phyloP scores from a whole-genome alignment of 2,888 invertebrate genomes.

The Xylocampa areola region DNA sequence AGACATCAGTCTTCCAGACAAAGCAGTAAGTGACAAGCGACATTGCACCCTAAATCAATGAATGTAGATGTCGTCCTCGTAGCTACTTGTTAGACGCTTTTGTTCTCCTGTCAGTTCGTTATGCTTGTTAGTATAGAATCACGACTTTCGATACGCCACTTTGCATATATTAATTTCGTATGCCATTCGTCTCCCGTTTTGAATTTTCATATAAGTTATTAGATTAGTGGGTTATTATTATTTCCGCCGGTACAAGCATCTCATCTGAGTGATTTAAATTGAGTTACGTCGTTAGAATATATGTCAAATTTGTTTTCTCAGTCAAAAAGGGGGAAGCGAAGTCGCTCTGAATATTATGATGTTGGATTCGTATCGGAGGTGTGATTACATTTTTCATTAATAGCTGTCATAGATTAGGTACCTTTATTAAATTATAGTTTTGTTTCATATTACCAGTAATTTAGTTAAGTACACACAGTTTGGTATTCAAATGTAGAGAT shows the following conservation, averaged over 20 bases:
- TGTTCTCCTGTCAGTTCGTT: conserved; percentile 51
- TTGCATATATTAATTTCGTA: conserved; percentile 53
- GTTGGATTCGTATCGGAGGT: conserved; percentile 44
- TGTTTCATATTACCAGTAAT: conserved; percentile 7
- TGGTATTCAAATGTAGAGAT: conserved; percentile 13
- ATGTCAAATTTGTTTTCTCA: conserved; percentile 17
- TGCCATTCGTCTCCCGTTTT: conserved; percentile 31
- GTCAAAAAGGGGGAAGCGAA: background rate
- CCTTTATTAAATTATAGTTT: conserved; percentile 43
- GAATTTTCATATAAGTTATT: conserved; percentile 49
- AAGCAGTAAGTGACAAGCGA: conserved; percentile 76
- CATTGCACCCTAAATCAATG: conserved; percentile 38
- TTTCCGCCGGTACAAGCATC: conserved; percentile 20
- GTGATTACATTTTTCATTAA: conserved; percentile 38
- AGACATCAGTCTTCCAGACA: conserved; percentile 75
- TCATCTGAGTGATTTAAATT: conserved; percentile 34
- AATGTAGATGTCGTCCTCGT: conserved; percentile 53
- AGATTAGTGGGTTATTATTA: conserved; percentile 36
- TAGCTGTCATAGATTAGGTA: conserved; percentile 38
- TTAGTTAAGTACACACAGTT: conserved; percentile 18
- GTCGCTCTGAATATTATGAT: conserved; percentile 3
- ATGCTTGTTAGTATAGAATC: conserved; percentile 63
- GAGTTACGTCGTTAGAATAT: conserved; percentile 18
- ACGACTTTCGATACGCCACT: conserved; percentile 62
- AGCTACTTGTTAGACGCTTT: conserved; percentile 61